These are phyloP conservation scores for Drosophila burlai DNA, from an alignment of 1,140 invertebrate species.

Conservation along the genomic window DNA sequence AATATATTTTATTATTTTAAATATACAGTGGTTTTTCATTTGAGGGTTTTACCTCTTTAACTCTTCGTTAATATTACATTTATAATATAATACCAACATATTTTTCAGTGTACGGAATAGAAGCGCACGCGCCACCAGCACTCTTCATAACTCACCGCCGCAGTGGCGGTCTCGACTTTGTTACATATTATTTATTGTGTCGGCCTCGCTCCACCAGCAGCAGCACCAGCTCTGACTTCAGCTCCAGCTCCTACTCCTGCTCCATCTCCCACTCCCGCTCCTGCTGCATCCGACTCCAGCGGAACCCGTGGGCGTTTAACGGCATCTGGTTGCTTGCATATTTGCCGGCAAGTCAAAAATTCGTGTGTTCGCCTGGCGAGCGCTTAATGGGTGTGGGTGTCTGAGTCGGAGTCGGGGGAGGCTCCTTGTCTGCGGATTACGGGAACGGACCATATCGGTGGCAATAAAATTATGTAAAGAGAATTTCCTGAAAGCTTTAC, in stretches of 20 bases:
- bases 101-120: slow-evolving; percentile 23
- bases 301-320: slow-evolving; percentile 73
- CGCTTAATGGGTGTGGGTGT: slow-evolving; percentile 69
- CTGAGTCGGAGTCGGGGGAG: slow-evolving; percentile 28
- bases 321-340: slow-evolving; percentile 69
- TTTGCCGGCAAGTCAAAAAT: slow-evolving; percentile 69
- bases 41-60: too few relatives aligned
- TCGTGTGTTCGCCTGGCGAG: slow-evolving; percentile 56
- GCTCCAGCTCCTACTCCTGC: background rate
- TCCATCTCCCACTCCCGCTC: slow-evolving; percentile 8
- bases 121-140: slow-evolving; percentile 72
- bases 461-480: slow-evolving; percentile 77
- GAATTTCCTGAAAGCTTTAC: slow-evolving; percentile 1
- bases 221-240: background rate
- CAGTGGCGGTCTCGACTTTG: slow-evolving; percentile 69
- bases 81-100: background rate
- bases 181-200: slow-evolving; percentile 83
- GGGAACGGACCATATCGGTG: slow-evolving; percentile 53
- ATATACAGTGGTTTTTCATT: background rate
- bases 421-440: slow-evolving; percentile 49
- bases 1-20: background rate
- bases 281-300: slow-evolving; percentile 23
- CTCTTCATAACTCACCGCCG: slow-evolving; percentile 70
- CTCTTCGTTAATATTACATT: background rate
- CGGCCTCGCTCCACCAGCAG: slow-evolving; percentile 34